Percentiles rank a stretch among this genome's conserved stretches.
Conservation (phyloP, 2,888 invertebrate species). For the Cremastinae sp. region DNA sequence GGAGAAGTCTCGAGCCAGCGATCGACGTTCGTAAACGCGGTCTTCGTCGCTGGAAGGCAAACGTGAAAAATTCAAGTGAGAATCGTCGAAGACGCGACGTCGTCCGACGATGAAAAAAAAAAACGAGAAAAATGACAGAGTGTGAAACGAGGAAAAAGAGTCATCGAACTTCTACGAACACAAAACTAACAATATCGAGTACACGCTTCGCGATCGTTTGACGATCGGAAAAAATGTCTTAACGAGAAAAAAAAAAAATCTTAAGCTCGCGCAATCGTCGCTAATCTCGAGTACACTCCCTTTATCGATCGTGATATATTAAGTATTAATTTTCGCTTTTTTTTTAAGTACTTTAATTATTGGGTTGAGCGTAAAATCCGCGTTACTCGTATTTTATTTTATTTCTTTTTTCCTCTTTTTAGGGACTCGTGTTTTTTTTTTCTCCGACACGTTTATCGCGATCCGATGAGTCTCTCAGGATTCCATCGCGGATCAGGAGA, state of each 20-base stretch:
- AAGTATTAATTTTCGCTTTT: constrained; percentile 1
- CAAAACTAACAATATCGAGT: too few species aligned
- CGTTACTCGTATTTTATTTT: background rate
- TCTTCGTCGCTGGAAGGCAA: too few species aligned
- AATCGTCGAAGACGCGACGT: too few species aligned
- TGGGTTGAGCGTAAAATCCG: background rate
- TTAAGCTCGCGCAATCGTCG: constrained; percentile 1
- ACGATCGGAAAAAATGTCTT: too few species aligned
- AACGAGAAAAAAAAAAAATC: too few species aligned
- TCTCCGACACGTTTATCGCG: constrained; percentile 26
- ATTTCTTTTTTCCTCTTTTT: constrained; percentile 12
- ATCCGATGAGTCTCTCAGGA: constrained; percentile 49
- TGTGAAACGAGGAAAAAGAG: too few species aligned
- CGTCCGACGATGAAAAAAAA: too few species aligned
- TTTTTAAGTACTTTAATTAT: constrained; percentile 3
- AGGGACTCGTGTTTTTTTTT: constrained; percentile 23
- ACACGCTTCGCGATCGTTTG: too few species aligned
- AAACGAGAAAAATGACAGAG: too few species aligned
- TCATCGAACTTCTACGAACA: too few species aligned
- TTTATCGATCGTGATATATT: background rate
- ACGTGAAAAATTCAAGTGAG: too few species aligned
- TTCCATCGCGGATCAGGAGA: constrained; percentile 74
- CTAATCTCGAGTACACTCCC: constrained; percentile 28
- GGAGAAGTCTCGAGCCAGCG: background rate
- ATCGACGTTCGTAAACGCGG: background rate